Base-by-base conservation (phyloP, 53 echinoderm and acorn worm species). In the Actinopyga echinites region DNA sequence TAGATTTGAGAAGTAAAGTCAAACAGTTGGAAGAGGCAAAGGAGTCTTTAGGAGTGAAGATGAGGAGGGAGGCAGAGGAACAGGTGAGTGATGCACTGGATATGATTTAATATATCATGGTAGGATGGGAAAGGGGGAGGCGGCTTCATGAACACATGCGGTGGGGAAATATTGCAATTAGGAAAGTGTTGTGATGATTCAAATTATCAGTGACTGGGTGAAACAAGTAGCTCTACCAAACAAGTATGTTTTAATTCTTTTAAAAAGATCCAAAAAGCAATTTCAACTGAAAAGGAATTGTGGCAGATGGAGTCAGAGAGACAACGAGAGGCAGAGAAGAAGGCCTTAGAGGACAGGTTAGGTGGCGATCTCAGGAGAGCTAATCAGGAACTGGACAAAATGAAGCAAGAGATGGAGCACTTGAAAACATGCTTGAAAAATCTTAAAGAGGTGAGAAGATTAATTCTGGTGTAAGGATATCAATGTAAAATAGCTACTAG, bases 401-500 rank as follows among this genome's bases (percentile, higher is more conserved):
- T 86, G n/a, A 64, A 84, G 60, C 88, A 88, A 75, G 64, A 84
- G 43, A 69, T 73, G 9, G 87, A 89, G 12, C 85, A 90, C n/a
- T 64, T 86, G 11, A 92, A 99, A 83, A 87, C 90, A 10, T 90
- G 91, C 25, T 40, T 90, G 1, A 80, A 57, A 30, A 89, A 85
- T 26, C 87, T 99, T 13, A 94, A 94, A 85, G 94, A 99, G 89
- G 99, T 95, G 13, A 56, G 23, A 9, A 69, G 49, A 49, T 49
- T 1, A 3, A 49, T 49, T 4, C 49, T 49, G 13, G 49, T 17
- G 17, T 49, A 17, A 49, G 17, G 17, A 15, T 13, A 49, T 13
- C 15, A 49, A n/a, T n/a, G n/a, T n/a, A n/a, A n/a, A n/a, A n/a
- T n/a, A 40, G 40, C 40, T 40, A 8, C 40, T 40, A 6, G 40